phyloP scores from a whole-genome alignment of 2,797 vertebrate genomes.

The Poeciliopsis presidionis region DNA sequence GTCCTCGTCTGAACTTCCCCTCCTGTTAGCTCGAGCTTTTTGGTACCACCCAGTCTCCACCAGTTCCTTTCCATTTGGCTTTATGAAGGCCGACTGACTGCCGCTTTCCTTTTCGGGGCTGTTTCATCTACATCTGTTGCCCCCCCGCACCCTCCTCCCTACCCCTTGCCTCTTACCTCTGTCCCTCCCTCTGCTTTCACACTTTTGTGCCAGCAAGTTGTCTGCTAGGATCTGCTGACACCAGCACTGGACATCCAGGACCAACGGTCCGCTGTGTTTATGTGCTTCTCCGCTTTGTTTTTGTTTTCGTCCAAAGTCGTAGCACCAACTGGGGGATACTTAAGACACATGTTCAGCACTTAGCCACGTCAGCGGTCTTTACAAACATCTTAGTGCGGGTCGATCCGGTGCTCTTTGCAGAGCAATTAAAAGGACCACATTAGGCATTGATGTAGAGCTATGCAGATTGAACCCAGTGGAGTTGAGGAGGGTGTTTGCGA shows the following conservation, averaged over 20 bases:
- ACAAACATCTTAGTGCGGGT: constrained; percentile 49
- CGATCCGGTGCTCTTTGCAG: constrained; percentile 71
- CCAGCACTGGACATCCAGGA: constrained; percentile 51
- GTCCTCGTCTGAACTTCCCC: constrained; percentile 23
- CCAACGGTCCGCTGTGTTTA: constrained; percentile 55
- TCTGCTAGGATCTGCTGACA: constrained; percentile 61
- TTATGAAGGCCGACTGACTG: constrained; percentile 75
- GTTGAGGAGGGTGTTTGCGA: constrained; percentile 39
- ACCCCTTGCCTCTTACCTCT: constrained; percentile 13
- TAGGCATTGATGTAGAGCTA: constrained; percentile 40
- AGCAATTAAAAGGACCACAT: constrained; percentile 69
- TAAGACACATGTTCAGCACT: constrained; percentile 59
- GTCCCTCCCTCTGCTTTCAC: constrained; percentile 59
- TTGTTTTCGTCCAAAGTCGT: constrained; percentile 45
- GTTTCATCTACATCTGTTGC: constrained; percentile 76
- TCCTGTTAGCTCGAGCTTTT: constrained; percentile 31
- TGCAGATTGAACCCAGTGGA: constrained; percentile 63
- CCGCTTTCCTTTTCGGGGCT: constrained; percentile 63
- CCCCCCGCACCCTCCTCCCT: constrained; percentile 44
- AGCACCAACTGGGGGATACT: constrained; percentile 63
- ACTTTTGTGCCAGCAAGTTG: constrained; percentile 59
- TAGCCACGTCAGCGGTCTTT: constrained; percentile 44
- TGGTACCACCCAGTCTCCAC: constrained; percentile 66
- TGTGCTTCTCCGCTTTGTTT: constrained; percentile 28
- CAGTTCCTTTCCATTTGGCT: constrained; percentile 82